phyloP scores from a whole-genome alignment of 2,113 vertebrate genomes.

The Leptocoma aspasia region DNA sequence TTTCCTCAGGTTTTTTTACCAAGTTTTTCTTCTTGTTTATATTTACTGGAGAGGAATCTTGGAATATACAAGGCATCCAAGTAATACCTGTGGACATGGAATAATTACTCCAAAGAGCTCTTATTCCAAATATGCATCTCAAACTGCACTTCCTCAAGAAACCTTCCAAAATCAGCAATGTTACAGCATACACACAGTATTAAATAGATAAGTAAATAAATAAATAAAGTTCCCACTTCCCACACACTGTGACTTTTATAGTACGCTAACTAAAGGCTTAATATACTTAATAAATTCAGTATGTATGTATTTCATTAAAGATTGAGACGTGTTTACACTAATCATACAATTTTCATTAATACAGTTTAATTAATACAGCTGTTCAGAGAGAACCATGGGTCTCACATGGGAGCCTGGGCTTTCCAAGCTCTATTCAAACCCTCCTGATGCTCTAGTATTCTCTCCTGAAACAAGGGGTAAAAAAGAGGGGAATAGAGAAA shows the following conservation, averaged over 20 bases:
- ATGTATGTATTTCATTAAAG: background rate
- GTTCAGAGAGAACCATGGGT: background rate
- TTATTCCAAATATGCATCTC: constrained; percentile 47
- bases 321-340: background rate
- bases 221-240: background rate
- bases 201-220: background rate
- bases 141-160: constrained; percentile 82
- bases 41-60: constrained; percentile 69
- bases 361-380: background rate
- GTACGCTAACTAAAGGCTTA: background rate
- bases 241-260: background rate
- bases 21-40: constrained; percentile 19
- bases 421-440: background rate
- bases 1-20: background rate
- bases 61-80: constrained; percentile 72
- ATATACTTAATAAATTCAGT: background rate
- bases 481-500: background rate
- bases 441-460: background rate
- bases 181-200: background rate
- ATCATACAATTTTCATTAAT: background rate
- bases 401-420: background rate
- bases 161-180: constrained; percentile 65
- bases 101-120: constrained; percentile 71
- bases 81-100: constrained; percentile 72
- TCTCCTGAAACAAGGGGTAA: background rate